These are phyloP conservation scores for Botia almorhae DNA, from an alignment of 2,797 vertebrate genomes.

Conservation along the genomic window DNA sequence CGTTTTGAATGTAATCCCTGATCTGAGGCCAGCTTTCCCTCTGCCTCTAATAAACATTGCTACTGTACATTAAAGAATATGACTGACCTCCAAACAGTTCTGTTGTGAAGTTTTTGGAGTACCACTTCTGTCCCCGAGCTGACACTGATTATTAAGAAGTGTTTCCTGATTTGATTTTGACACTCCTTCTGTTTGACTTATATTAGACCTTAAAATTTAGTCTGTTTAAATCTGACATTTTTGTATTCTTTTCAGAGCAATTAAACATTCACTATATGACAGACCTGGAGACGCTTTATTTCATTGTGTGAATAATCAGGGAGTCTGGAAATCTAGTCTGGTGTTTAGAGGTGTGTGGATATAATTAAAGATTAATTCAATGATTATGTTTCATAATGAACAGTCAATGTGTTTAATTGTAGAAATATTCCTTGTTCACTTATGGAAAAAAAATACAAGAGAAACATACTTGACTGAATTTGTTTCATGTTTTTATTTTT, in stretches of 20 bases:
- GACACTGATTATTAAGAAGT: background rate
- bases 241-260: constrained; percentile 53
- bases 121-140: background rate
- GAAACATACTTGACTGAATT: too few relatives aligned
- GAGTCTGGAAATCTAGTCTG: background rate
- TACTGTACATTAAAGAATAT: background rate
- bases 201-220: constrained; percentile 41
- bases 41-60: constrained; percentile 16
- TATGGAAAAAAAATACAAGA: too few relatives aligned
- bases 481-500: too few relatives aligned
- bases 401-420: background rate
- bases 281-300: constrained; percentile 30
- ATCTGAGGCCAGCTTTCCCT: background rate
- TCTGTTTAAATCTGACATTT: constrained; percentile 31
- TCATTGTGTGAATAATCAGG: constrained; percentile 22
- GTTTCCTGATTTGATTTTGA: constrained; percentile 25
- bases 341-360: background rate
- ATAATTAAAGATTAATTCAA: background rate
- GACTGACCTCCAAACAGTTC: background rate
- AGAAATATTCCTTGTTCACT: too few relatives aligned
- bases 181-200: background rate
- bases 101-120: background rate
- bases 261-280: constrained; percentile 54
- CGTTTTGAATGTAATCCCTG: constrained; percentile 14
- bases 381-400: background rate